Conservation (phyloP, 2,113 vertebrate genomes). For the Suricata suricatta region DNA sequence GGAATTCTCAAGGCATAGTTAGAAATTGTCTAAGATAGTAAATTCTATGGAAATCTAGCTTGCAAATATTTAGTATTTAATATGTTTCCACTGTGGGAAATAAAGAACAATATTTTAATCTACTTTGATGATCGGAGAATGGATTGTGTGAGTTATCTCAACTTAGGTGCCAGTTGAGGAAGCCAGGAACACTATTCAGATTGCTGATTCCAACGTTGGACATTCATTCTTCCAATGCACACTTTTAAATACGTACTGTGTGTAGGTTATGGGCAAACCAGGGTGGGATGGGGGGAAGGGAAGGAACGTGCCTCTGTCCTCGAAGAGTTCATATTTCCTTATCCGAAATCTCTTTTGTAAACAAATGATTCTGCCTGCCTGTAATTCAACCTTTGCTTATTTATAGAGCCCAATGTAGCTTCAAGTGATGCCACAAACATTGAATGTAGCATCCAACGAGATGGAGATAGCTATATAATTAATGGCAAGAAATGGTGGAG, state of each 20-base stretch:
- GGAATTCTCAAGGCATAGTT: neutral
- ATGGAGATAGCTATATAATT: slow-evolving; percentile 87
- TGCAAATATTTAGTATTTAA: neutral
- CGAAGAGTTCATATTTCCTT: neutral
- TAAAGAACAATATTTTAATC: neutral
- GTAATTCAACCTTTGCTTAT: slow-evolving; percentile 24
- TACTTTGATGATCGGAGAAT: neutral
- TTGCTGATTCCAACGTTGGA: neutral
- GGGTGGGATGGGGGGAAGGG: neutral
- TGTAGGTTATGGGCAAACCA: neutral
- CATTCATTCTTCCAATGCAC: neutral
- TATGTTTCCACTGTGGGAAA: neutral
- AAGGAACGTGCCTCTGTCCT: neutral
- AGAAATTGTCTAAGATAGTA: neutral
- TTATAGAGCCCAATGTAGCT: slow-evolving; percentile 92
- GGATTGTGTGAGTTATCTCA: neutral
- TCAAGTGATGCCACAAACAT: slow-evolving; percentile 97
- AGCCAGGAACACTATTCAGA: neutral
- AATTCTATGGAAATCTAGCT: neutral
- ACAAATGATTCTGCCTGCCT: neutral
- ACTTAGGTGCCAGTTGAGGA: neutral
- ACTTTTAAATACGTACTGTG: neutral
- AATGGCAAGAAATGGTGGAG: slow-evolving; percentile 98
- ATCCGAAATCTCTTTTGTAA: neutral
- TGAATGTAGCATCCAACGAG: slow-evolving; percentile 88